phyloP scores from a whole-genome alignment of 1,140 invertebrate species.

The Nebria ingens region DNA sequence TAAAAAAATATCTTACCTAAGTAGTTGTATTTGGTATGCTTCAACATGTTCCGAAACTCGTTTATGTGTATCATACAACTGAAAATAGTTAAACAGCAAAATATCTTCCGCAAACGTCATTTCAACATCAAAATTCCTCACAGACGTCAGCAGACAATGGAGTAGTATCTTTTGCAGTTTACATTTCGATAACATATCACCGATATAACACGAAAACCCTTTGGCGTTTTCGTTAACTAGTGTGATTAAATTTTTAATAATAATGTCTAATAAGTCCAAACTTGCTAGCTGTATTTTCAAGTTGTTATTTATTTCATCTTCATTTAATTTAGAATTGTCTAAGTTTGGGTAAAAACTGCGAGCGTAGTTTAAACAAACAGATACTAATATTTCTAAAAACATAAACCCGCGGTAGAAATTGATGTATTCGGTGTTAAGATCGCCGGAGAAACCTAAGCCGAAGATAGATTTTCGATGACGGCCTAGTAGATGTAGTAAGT shows the following conservation, averaged over 20 bases:
- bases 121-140: constrained; percentile 43
- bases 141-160: constrained; percentile 71
- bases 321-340: constrained; percentile 48
- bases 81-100: constrained; percentile 68
- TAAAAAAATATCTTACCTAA: constrained; percentile 37
- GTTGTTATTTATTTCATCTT: constrained; percentile 67
- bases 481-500: constrained; percentile 54
- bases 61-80: constrained; percentile 45
- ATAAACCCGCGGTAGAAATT: constrained; percentile 62
- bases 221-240: constrained; percentile 74
- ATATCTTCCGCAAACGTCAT: constrained; percentile 74
- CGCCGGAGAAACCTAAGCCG: constrained; percentile 67
- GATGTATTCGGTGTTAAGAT: constrained; percentile 48
- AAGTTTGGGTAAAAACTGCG: constrained; percentile 71
- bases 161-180: constrained; percentile 84
- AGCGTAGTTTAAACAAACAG: constrained; percentile 68
- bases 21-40: constrained; percentile 64
- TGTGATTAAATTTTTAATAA: constrained; percentile 67
- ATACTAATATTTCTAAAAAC: constrained; percentile 74
- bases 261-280: constrained; percentile 65
- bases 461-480: constrained; percentile 73
- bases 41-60: constrained; percentile 56
- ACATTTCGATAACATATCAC: constrained; percentile 67
- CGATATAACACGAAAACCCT: constrained; percentile 73
- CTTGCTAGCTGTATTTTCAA: constrained; percentile 63